Base-by-base conservation (phyloP, 1,140 invertebrate species). In the Orius insidiosus region DNA sequence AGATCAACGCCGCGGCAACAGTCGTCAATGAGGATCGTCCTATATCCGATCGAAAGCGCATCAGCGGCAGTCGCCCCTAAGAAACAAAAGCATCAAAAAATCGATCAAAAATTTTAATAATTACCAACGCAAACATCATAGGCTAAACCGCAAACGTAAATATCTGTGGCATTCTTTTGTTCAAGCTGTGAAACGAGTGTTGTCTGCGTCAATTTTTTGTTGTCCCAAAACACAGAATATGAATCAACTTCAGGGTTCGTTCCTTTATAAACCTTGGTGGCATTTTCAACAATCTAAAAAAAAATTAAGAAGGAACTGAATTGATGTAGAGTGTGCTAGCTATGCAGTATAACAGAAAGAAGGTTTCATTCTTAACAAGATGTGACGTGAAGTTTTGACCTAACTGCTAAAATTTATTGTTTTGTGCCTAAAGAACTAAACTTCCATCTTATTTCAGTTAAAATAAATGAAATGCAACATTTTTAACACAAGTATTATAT, bases 191-290 rank as follows among this genome's bases (percentile, higher is more conserved):
- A 69, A 49, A 76, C 75, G n/a, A 98, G 64, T 13, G 79, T 79
- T 3, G 92, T 97, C 55, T 90, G 75, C 1, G 80, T 81, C 19
- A 88, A 61, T 61, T 87, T 88, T 59, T 86, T 83, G 65, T 97
- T 97, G 64, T 98, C 93, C 81, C 84, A 94, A 67, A 98, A 98
- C 10, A 93, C 94, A 0, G 90, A 96, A 64, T 98, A 98, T 1
- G 88, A 93, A 60, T 98, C 94, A 7, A 96, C 83, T 52, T 93
- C 85, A 0, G 90, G 78, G 62, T 94, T 85, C 2, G 84, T 89
- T 11, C 94, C 92, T 65, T 96, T 97, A 61, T 89, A 84, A 33
- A 95, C 78, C 62, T 85, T 82, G 16, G 85, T 72, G 11, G 80
- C 78, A 47, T 77, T 55, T 16, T 55, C 52, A 16, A 55, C 54